Conservation (phyloP, 2,888 invertebrate species). For the Slavum lentiscoides region DNA sequence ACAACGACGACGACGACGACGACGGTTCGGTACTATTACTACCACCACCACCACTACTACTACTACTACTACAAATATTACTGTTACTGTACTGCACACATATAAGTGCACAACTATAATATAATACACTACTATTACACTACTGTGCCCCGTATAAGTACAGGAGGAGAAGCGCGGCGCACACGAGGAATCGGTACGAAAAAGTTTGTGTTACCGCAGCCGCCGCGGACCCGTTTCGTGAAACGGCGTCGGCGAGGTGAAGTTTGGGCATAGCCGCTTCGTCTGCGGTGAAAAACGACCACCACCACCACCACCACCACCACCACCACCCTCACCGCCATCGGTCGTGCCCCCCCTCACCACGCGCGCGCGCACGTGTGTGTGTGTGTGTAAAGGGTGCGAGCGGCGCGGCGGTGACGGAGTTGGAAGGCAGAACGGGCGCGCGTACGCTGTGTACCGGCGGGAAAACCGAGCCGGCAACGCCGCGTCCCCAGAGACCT, state of each 20-base stretch:
- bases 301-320: not conserved
- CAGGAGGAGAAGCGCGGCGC: not conserved
- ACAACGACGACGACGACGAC: slow-evolving; percentile 7
- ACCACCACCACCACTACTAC: too few species aligned
- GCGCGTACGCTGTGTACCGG: slow-evolving; percentile 23
- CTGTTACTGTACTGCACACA: not conserved
- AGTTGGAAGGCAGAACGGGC: slow-evolving; percentile 29
- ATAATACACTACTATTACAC: not conserved
- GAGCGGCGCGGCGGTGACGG: slow-evolving; percentile 8
- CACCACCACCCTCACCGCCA: not conserved
- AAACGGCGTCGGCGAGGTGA: too few species aligned
- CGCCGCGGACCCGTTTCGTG: too few species aligned
- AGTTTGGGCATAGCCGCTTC: not conserved
- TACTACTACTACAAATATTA: not conserved
- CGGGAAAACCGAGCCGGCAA: slow-evolving; percentile 53
- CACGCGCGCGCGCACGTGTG: not conserved
- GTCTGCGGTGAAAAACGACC: slow-evolving; percentile 32
- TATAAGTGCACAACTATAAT: not conserved
- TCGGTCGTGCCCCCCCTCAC: too few species aligned
- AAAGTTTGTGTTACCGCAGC: slow-evolving; percentile 32
- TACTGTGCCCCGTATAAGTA: not conserved
- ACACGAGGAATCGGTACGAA: slow-evolving; percentile 21
- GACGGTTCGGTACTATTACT: not conserved
- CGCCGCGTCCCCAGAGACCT: slow-evolving; percentile 50
- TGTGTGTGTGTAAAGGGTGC: not conserved